Base-by-base conservation (phyloP, 2,888 invertebrate genomes). In the Cryptocephalus moraei region DNA sequence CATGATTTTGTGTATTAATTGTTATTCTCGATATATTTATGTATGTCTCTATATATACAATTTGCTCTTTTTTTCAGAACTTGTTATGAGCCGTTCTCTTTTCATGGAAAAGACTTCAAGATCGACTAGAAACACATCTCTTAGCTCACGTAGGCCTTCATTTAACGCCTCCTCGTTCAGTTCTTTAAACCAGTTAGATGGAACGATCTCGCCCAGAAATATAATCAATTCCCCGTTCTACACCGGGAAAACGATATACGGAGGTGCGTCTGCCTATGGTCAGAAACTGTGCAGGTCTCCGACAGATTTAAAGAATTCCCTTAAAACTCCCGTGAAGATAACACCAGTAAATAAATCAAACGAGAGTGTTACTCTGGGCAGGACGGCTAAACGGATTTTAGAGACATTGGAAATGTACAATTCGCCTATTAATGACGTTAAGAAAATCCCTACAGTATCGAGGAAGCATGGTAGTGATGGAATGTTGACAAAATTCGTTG, bases 381-480 rank as follows among this genome's bases (percentile, higher is more conserved):
- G 79, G 53, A 85, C 91, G 4, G 84, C 91, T 0, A 80, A 82
- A 58, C 78, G 84, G 52, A 85, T 93, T 53, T 71, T 92, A 59
- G 84, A 86, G 59, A 77, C 89, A 6, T 72, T 93, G 46, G 88
- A 91, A 64, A 81, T 84, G 58, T 89, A 86, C 70, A 84, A 88
- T 0, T 86, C 90, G 1, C 89, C 91, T 0, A 70, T 90, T 44
- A 74, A 74, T 40, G 90, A 91, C 66, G 89, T 85, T 1, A 84
- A 81, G 62, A 83, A 84, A 62, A 86, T 90, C 66, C 86, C 87
- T 2, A 56, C 73, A n/a, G 68, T 68, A 40, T 54, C 66, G 32
- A 69, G 65, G 65, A 66, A 50, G 42, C 45, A 47, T 41, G 47
- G 52, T 40, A 50, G 44, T 48, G 54, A 54, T 49, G 64, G 60